phyloP scores from a whole-genome alignment of 1,140 invertebrate genomes.

The Drosophila melanica region DNA sequence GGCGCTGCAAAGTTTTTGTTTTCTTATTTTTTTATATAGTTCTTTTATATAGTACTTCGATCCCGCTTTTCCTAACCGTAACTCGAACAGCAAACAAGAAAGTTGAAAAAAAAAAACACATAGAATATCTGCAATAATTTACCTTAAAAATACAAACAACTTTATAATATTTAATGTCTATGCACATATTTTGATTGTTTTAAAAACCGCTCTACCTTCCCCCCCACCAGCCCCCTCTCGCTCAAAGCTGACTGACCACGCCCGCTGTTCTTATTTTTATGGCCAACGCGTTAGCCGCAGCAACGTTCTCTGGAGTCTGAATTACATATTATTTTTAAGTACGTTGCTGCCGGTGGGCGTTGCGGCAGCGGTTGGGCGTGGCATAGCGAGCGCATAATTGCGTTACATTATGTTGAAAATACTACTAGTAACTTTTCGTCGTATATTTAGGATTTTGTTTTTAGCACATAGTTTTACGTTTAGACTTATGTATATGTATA shows the following conservation, averaged over 20 bases:
- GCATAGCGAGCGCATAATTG: not conserved
- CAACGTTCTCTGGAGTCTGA: conserved; percentile 81
- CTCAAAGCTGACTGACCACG: conserved; percentile 1
- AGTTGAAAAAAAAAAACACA: conserved; percentile 10
- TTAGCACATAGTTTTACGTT: conserved; percentile 48
- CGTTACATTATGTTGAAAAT: conserved; percentile 23
- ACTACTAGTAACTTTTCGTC: conserved; percentile 7
- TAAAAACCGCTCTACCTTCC: not conserved
- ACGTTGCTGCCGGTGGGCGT: conserved; percentile 51
- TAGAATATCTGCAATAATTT: conserved; percentile 53
- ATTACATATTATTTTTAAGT: conserved; percentile 83
- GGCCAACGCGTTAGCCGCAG: not conserved
- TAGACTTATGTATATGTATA: conserved; percentile 38
- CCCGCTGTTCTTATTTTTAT: not conserved
- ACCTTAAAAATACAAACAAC: conserved; percentile 15
- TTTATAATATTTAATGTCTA: conserved; percentile 19
- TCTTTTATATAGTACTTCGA: conserved; percentile 38
- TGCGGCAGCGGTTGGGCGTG: conserved; percentile 17
- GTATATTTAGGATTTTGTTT: conserved; percentile 41
- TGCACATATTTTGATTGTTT: conserved; percentile 8
- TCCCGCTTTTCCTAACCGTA: conserved; percentile 22
- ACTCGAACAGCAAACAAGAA: conserved; percentile 33
- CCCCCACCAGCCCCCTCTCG: not conserved
- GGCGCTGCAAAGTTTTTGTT: conserved; percentile 63
- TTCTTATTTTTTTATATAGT: conserved; percentile 51